phyloP scores from a whole-genome alignment of 2,797 vertebrate species.

The Coilia nasus region DNA sequence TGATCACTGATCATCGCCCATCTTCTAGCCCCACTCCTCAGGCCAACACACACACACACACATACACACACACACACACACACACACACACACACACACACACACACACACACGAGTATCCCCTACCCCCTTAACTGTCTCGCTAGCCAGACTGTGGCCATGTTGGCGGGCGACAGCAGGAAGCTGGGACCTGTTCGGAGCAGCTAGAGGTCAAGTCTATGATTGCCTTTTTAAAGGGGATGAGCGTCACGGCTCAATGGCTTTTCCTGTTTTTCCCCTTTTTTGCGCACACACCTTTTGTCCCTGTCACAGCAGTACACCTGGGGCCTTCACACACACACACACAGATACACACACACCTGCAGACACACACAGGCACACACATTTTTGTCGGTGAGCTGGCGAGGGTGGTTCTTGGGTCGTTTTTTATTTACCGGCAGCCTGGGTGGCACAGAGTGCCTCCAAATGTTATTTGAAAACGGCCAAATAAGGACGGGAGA shows the following conservation, averaged over 20 bases:
- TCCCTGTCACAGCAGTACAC: conserved; percentile 6
- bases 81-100: background rate
- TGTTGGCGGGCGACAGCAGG: background rate
- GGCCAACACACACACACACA: too few relatives aligned
- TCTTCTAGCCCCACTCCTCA: conserved; percentile 14
- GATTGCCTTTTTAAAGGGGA: conserved; percentile 3
- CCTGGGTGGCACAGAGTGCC: background rate
- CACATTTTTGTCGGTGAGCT: background rate
- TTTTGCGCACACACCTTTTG: background rate
- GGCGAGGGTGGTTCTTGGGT: background rate
- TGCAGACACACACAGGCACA: too few relatives aligned
- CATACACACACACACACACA: background rate
- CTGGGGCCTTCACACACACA: background rate
- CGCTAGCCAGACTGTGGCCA: background rate
- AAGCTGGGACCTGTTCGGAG: background rate
- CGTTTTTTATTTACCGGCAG: conserved; percentile 9
- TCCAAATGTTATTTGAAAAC: background rate
- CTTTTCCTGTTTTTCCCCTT: background rate
- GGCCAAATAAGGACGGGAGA: background rate
- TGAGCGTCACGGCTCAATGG: background rate
- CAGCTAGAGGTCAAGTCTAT: conserved; percentile 34
- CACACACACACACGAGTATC: background rate
- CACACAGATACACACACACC: too few relatives aligned
- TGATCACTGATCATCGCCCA: conserved; percentile 47
- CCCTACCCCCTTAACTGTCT: background rate